Conservation (phyloP, 2,113 vertebrate genomes). For the Telmatochromis brachygnathus region DNA sequence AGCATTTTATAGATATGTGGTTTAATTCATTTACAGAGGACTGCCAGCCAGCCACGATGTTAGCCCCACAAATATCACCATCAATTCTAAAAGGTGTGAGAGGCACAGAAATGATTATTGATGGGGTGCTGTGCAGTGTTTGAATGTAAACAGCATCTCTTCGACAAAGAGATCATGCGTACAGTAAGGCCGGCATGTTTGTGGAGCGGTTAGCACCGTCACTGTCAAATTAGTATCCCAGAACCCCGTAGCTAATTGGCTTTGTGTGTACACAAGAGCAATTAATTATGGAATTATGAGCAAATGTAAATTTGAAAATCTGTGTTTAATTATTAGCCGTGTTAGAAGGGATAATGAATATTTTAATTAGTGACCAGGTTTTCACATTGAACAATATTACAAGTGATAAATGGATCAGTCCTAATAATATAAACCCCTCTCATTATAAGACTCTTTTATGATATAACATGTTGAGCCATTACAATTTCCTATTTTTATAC, state of each 20-base stretch:
- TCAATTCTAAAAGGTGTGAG: not conserved
- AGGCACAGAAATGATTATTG: not conserved
- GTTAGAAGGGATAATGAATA: not conserved
- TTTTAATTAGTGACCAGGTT: not conserved
- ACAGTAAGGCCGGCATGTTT: not conserved
- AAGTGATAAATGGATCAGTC: not conserved
- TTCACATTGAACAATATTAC: not conserved
- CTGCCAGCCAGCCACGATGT: not conserved
- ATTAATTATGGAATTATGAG: not conserved
- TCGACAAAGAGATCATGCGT: not conserved
- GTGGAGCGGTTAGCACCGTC: not conserved
- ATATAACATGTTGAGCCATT: not conserved
- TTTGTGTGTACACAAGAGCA: not conserved
- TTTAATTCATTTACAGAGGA: not conserved
- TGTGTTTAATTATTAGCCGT: not conserved
- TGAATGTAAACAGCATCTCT: not conserved
- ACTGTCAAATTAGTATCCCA: not conserved
- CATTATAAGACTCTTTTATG: not conserved
- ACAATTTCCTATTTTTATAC: not conserved
- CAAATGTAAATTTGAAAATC: not conserved
- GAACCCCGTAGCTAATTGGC: not conserved
- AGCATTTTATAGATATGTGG: not conserved
- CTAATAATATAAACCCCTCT: not conserved
- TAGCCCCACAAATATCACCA: not conserved
- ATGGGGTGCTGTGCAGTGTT: not conserved